Evolutionary conservation across 2,113 vertebrate genomes (phyloP).

Genomic region (Clupea harengus): DNA sequence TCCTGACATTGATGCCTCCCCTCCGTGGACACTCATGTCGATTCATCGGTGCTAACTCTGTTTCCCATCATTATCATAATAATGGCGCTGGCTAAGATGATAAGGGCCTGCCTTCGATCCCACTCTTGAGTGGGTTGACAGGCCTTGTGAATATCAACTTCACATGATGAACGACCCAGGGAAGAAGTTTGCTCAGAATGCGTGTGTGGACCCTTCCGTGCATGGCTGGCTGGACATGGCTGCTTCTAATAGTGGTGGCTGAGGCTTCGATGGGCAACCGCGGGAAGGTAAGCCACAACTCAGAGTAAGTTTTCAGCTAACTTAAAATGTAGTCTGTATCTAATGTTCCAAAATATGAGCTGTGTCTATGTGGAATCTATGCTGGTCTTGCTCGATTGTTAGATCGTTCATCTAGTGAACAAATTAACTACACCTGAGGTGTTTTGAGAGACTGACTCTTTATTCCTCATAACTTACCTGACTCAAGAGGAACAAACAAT

Average conservation of each 20-base stretch:
- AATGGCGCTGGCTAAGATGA: neutral
- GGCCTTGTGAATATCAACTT: neutral
- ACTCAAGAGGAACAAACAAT: neutral
- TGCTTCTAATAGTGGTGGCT: neutral
- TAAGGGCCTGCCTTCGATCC: neutral
- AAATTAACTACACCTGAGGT: neutral
- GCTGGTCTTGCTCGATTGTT: too few species aligned
- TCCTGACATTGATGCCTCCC: neutral
- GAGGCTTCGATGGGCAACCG: neutral
- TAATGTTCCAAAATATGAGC: too few species aligned
- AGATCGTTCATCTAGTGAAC: too few species aligned
- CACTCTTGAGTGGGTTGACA: neutral
- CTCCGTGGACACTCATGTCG: neutral
- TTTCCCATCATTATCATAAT: conserved; percentile 4
- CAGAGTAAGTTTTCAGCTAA: too few species aligned
- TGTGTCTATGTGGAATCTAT: too few species aligned
- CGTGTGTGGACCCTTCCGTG: neutral
- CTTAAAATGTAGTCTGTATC: too few species aligned
- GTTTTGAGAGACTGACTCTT: neutral
- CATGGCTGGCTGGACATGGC: neutral
- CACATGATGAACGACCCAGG: neutral
- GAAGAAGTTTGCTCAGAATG: neutral
- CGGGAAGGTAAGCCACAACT: neutral
- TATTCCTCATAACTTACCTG: neutral
- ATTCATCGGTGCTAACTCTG: neutral